Evolutionary conservation across 2,888 invertebrate genomes (phyloP).

Genomic region (Hedya salicella): DNA sequence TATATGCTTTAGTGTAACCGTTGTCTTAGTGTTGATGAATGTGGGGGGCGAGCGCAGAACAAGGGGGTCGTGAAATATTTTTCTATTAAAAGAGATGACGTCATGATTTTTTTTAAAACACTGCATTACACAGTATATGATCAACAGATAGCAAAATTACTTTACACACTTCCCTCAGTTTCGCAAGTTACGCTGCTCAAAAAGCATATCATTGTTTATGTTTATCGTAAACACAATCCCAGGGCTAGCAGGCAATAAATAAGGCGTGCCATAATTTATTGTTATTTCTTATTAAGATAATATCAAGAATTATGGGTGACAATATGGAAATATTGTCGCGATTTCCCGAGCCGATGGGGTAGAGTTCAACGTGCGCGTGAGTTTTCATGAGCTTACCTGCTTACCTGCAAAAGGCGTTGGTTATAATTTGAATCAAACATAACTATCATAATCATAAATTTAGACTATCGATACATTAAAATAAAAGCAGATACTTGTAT

Average conservation of each 20-base stretch:
- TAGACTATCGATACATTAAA: too few relatives aligned
- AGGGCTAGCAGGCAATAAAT: constrained; percentile 31
- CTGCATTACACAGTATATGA: too few relatives aligned
- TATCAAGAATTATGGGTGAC: constrained; percentile 40
- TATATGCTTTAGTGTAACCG: too few relatives aligned
- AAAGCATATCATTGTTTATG: constrained; percentile 24
- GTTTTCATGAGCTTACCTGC: not conserved
- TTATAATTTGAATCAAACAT: too few relatives aligned
- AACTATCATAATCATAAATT: too few relatives aligned
- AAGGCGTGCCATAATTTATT: constrained; percentile 36
- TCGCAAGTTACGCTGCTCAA: constrained; percentile 5
- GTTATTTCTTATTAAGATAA: constrained; percentile 38
- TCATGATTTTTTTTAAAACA: too few relatives aligned
- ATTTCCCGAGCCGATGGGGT: constrained; percentile 12
- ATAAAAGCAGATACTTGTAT: too few relatives aligned
- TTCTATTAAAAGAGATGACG: too few relatives aligned
- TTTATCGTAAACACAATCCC: constrained; percentile 38
- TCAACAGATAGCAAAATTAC: not conserved
- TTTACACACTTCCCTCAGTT: not conserved
- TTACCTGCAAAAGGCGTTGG: too few relatives aligned
- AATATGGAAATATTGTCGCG: constrained; percentile 37
- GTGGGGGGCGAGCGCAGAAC: too few relatives aligned
- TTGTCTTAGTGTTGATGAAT: too few relatives aligned
- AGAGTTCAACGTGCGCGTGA: constrained; percentile 32
- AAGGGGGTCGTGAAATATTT: too few relatives aligned